These are phyloP conservation scores for Stercorarius parasiticus DNA, from an alignment of 2,113 vertebrate genomes.

Conservation along the genomic window DNA sequence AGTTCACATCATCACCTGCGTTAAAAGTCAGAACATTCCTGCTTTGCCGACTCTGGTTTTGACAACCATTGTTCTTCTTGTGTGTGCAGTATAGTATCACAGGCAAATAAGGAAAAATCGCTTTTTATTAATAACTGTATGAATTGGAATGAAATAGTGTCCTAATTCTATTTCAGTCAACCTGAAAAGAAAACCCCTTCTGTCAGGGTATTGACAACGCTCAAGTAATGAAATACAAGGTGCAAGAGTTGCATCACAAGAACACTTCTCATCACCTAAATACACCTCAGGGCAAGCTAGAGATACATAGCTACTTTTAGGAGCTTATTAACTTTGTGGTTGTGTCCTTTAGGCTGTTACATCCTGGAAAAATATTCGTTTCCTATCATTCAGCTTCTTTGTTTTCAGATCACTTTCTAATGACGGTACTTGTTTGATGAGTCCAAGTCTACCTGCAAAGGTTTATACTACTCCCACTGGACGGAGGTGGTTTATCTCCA, in stretches of 20 bases:
- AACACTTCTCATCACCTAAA: background rate
- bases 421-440: background rate
- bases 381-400: background rate
- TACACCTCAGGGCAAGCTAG: background rate
- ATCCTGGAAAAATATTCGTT: conserved; percentile 20
- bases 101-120: conserved; percentile 49
- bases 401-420: background rate
- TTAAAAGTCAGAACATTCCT: conserved; percentile 16
- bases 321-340: background rate
- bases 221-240: conserved; percentile 47
- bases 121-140: conserved; percentile 50
- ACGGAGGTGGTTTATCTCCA: background rate
- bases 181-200: conserved; percentile 49
- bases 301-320: background rate
- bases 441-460: background rate
- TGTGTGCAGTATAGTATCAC: background rate
- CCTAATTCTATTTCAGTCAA: conserved; percentile 34
- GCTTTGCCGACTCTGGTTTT: background rate
- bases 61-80: conserved; percentile 15
- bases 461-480: background rate
- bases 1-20: background rate
- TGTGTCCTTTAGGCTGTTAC: background rate
- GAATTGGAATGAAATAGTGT: conserved; percentile 1
- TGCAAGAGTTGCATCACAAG: background rate
- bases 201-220: conserved; percentile 20